phyloP scores from a whole-genome alignment of 53 echinoderm and acorn worm genomes.

The Arbacia lixula region DNA sequence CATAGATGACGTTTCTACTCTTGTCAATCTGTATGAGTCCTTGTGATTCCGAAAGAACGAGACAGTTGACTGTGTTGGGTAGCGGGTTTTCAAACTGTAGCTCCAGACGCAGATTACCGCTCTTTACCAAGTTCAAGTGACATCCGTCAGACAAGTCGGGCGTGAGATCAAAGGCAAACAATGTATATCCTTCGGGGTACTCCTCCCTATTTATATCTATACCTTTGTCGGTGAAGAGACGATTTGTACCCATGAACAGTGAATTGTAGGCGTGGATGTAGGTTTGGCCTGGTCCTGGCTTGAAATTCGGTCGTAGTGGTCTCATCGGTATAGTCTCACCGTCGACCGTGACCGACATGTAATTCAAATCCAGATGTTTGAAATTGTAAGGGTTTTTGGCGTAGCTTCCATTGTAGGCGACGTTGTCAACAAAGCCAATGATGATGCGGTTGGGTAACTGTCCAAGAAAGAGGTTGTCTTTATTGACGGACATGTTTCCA shows the following conservation, averaged over 20 bases:
- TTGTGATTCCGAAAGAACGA: constrained; percentile 66
- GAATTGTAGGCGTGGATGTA: constrained; percentile 68
- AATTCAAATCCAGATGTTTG: constrained; percentile 42
- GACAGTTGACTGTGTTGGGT: constrained; percentile 61
- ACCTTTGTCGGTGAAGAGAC: constrained; percentile 53
- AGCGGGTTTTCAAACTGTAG: constrained; percentile 60
- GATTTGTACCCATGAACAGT: constrained; percentile 61
- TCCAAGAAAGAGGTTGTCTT: constrained; percentile 67
- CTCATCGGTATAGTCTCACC: constrained; percentile 57
- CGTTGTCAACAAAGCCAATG: constrained; percentile 61
- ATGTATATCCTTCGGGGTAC: constrained; percentile 69
- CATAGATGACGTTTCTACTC: constrained; percentile 63
- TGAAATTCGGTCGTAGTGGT: constrained; percentile 37
- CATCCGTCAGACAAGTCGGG: constrained; percentile 72
- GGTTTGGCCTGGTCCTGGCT: constrained; percentile 5
- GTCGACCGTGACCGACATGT: constrained; percentile 52
- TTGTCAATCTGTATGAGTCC: constrained; percentile 64
- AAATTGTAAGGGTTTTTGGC: constrained; percentile 41
- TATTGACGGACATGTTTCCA: constrained; percentile 66
- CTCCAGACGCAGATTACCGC: constrained; percentile 74
- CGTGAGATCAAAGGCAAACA: constrained; percentile 75
- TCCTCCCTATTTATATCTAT: constrained; percentile 70
- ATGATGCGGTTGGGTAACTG: constrained; percentile 70
- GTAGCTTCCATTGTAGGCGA: constrained; percentile 61
- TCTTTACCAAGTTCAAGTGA: constrained; percentile 68